phyloP scores from a whole-genome alignment of 2,113 vertebrate species.

The Egretta garzetta region DNA sequence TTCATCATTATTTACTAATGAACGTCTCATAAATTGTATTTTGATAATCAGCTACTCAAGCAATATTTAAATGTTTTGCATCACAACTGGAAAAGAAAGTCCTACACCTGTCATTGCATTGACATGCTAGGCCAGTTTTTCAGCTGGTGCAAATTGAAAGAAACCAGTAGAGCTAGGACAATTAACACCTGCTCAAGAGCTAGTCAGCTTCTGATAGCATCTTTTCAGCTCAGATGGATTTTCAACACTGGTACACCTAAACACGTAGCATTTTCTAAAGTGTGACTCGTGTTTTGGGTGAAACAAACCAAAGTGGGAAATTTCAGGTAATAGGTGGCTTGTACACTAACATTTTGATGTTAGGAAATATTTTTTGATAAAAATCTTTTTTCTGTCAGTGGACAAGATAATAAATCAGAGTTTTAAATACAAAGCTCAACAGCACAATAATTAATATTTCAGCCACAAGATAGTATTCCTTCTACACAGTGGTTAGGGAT shows the following conservation, averaged over 20 bases:
- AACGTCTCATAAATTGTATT: neutral
- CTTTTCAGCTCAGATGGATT: neutral
- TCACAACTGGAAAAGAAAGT: neutral
- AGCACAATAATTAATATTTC: constrained; percentile 42
- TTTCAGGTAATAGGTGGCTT: neutral
- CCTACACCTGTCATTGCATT: neutral
- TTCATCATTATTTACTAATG: neutral
- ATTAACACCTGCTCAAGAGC: constrained; percentile 44
- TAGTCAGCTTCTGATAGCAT: neutral
- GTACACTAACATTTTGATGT: neutral
- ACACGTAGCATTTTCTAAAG: neutral
- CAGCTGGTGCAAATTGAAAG: constrained; percentile 35
- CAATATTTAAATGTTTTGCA: neutral
- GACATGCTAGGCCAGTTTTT: neutral
- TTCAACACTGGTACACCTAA: neutral
- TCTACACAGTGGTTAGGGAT: constrained; percentile 67
- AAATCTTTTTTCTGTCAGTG: neutral
- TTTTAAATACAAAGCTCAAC: constrained; percentile 52
- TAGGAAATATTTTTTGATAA: neutral
- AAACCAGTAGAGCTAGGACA: constrained; percentile 10
- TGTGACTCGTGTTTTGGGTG: neutral
- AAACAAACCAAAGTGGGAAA: neutral
- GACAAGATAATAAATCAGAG: constrained; percentile 3
- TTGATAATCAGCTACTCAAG: neutral
- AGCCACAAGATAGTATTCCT: constrained; percentile 28